Evolutionary conservation across 2,113 vertebrate species (phyloP), one percentile per base, ranked within the genome.

Genomic region (Dicentrarchus labrax): DNA sequence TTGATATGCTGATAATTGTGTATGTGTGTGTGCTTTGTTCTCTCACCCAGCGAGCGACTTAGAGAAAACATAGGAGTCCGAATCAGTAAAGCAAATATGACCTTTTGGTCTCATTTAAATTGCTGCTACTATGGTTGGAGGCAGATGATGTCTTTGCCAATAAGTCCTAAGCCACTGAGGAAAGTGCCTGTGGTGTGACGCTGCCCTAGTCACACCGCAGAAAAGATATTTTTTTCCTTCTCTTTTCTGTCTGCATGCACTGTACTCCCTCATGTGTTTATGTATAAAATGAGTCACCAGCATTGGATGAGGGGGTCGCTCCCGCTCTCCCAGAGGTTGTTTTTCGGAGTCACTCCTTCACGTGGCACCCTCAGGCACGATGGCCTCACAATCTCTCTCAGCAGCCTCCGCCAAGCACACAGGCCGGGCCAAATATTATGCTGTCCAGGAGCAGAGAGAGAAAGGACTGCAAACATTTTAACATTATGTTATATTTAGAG

Each of bases 31-130:
- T 73, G 50, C 38, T 12, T 24, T 64, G 45, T 74, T 66, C 56
- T 30, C 43, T 72, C 19, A 65, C 41, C 24, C n/a, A 57, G 60
- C 16, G 60, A 66, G 21, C 21, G 8, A 30, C 43, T 80, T 24
- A 47, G 50, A 22, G 38, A 81, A 30, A 80, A 76, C 6, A 3
- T 19, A 36, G 0, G 30, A 67, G 57, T 83, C 60, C 50, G 53
- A 72, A 74, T 83, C 76, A 82, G 48, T 53, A 83, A 86, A 87
- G 68, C 66, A 87, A 91, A 85, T 59, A 36, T 90, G 87, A 91
- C 90, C 92, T 94, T 93, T 92, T 77, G 76, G 84, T 57, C 69
- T 88, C 59, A 80, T 92, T 89, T 86, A 84, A 87, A 85, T 87
- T 65, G 53, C 75, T 78, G 74, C 85, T 73, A 41, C 75, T 87